Conservation (phyloP, 2,797 vertebrate species). For the Natrix natrix region DNA sequence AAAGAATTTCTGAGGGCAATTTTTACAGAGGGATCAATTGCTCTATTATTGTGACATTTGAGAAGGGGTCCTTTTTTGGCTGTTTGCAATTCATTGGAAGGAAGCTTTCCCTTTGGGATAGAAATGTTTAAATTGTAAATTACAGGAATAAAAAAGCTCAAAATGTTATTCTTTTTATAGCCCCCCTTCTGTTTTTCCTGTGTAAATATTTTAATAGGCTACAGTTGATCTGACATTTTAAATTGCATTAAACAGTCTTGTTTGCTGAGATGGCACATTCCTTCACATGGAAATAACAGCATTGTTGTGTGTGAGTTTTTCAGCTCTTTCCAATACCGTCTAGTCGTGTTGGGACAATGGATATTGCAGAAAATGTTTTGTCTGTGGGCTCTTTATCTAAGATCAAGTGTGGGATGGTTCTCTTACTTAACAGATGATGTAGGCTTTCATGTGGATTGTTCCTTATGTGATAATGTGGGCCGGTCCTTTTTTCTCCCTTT, state of each 20-base stretch:
- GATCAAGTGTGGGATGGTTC: conserved; percentile 21
- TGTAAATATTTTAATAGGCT: conserved; percentile 45
- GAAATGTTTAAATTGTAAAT: not conserved
- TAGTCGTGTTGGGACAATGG: conserved; percentile 44
- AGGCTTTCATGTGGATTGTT: not conserved
- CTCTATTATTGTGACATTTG: not conserved
- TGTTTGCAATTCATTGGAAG: not conserved
- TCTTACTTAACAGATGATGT: conserved; percentile 44
- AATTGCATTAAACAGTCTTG: conserved; percentile 54
- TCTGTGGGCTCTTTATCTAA: conserved; percentile 44
- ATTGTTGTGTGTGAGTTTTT: conserved; percentile 21
- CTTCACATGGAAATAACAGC: conserved; percentile 56
- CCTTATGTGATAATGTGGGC: not conserved
- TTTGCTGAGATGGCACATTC: conserved; percentile 66
- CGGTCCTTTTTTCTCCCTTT: not conserved
- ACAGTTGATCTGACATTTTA: conserved; percentile 45
- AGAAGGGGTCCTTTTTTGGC: not conserved
- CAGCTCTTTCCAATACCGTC: conserved; percentile 39
- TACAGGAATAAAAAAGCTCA: not conserved
- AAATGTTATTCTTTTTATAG: conserved; percentile 27
- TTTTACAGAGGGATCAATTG: conserved; percentile 21
- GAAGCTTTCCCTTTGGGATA: conserved; percentile 16
- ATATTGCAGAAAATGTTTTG: conserved; percentile 47
- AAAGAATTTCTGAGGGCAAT: not conserved
- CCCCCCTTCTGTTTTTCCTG: conserved; percentile 35